Evolutionary conservation across 2,113 vertebrate genomes (phyloP), one percentile per base, ranked within the genome.

Genomic region (Ahaetulla prasina): DNA sequence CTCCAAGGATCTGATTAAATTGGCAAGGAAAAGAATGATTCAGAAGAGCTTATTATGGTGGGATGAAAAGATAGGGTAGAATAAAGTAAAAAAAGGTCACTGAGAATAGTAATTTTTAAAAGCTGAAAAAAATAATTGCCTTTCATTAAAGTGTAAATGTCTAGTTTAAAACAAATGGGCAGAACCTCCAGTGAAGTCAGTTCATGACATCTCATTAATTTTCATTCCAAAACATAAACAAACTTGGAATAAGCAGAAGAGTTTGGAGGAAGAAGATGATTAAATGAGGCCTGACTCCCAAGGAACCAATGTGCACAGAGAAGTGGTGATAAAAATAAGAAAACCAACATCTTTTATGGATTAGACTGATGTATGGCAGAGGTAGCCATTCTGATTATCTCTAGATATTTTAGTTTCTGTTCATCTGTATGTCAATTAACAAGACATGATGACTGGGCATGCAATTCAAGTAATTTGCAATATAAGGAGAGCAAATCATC

Each of bases 1-100:
- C 94, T 92, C 93, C 12, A 74, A 88, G 95, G 95, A 60, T 92
- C 93, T 93, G 95, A 96, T 96, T 90, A 95, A 91, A 91, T 93
- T 96, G 96, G 94, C 55, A 92, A 88, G 94, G 95, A 95, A 95
- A 87, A 9, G 30, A 92, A 91, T 94, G 92, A 93, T 93, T 90
- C 93, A 90, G 92, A 93, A 93, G 91, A 20, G 27, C 91, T 95
- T 87, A 5, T 50, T 86, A 1, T 30, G 74, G 88, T 80, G 35
- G 74, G 74, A 18, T 80, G 85, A 55, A 91, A 60, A 91, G 52
- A 84, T 4, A 0, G 68, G 49, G 49, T 18, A 92, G 94, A 95
- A 95, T 60, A 89, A 92, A 87, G 25, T 18, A 6, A 10, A 94
- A 93, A 88, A 90, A 50, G 50, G 45, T 87, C 93, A 57, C 27